Base-by-base conservation (phyloP, 1,140 invertebrate genomes). In the Dendrolimus kikuchii region DNA sequence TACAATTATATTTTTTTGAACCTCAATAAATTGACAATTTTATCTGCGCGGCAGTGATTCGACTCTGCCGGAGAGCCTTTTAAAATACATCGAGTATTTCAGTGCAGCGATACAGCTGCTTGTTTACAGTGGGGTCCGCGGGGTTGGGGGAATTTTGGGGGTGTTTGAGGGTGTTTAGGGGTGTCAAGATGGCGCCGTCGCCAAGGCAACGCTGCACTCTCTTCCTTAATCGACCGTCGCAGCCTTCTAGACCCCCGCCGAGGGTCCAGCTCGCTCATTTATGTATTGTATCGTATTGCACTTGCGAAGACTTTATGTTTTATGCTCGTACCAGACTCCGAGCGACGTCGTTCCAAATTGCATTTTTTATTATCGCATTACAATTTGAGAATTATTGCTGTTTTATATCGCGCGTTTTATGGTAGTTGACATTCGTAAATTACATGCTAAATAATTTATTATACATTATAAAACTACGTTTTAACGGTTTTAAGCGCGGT, bases 141-240 rank as follows among this genome's bases (percentile, higher is more conserved):
- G 54, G 46, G 44, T 38, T 44, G 46, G 55, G 49, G 55, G 56
- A 23, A 51, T 46, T n/a, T 8, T 3, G 55, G 43, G 57, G 60
- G 8, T 46, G 38, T 43, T 40, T 49, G 44, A 57, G 52, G 46
- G 57, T 40, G 38, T 40, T 44, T 51, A 69, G 66, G 58, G 49
- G 56, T 50, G 72, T 64, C 77, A 81, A 86, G 79, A 82, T 83
- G 80, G 82, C 80, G 73, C 62, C 78, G 82, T 86, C 63, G 71
- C 64, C 76, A 74, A 72, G 77, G 78, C 77, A 83, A 83, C 82
- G 77, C 54, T 83, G 82, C 82, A 86, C 68, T 85, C 73, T 69
- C 80, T 83, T 86, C 80, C 79, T 83, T 86, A 81, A 83, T 86
- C 79, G 80, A 86, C 79, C 80, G 78, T 70, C 68, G 70, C 71